phyloP scores from a whole-genome alignment of 2,888 invertebrate species.

The Coelogynopora nodosa region DNA sequence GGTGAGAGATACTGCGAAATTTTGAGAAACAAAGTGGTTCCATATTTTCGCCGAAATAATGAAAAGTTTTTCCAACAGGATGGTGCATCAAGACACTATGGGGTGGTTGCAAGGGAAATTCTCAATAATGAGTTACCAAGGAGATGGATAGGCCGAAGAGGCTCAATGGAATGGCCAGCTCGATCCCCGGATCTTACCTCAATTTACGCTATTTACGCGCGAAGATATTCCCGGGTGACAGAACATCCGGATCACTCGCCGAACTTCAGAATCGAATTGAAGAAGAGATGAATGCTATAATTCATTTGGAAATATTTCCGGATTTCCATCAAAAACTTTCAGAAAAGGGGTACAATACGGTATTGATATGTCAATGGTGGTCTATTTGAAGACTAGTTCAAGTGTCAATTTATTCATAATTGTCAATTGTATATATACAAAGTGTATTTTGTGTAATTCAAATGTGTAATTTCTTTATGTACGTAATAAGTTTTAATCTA shows the following conservation, averaged over 20 bases:
- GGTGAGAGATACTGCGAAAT: not conserved
- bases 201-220: not conserved
- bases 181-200: conserved; percentile 25
- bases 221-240: conserved; percentile 18
- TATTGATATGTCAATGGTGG: conserved; percentile 23
- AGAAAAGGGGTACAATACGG: not conserved
- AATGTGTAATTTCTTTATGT: conserved; percentile 25
- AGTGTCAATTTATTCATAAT: conserved; percentile 25
- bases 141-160: not conserved
- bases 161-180: conserved; percentile 25
- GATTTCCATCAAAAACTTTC: not conserved
- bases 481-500: conserved; percentile 19
- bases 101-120: conserved; percentile 1
- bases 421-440: conserved; percentile 24
- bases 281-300: conserved; percentile 11
- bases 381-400: conserved; percentile 31
- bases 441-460: conserved; percentile 18
- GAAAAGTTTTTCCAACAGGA: conserved; percentile 15
- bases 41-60: not conserved
- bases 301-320: conserved; percentile 8
- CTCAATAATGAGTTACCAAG: conserved; percentile 15
- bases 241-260: conserved; percentile 13
- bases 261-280: conserved; percentile 28
- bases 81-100: conserved; percentile 10
- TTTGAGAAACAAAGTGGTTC: not conserved